Base-by-base conservation (phyloP, 2,888 invertebrate genomes). In the Cheilosia impressa region DNA sequence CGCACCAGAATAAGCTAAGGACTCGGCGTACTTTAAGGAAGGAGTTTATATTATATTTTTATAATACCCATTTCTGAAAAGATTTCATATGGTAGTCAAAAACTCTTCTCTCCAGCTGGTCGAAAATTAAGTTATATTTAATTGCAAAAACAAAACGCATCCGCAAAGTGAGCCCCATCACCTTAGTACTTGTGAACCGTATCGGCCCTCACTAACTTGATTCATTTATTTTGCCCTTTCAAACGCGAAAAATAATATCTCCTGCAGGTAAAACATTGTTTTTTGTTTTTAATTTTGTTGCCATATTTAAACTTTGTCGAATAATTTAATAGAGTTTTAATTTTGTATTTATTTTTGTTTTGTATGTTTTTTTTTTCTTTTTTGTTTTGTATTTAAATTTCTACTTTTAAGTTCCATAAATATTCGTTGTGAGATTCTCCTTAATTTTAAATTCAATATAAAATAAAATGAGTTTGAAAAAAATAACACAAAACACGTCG, bases 321-420 rank as follows among this genome's bases (percentile, higher is more conserved):
- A 52, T 73, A 62, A 60, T 68, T 60, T 38, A 43, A 47, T 69
- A 31, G 52, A 27, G 34, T 62, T 72, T 62, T 53, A 68, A 76
- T 66, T 79, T 84, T 75, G 69, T 63, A 57, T 66, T 55, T 68
- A 57, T 66, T 55, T 69, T 62, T 76, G 13, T 53, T 69, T 53
- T 66, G 83, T 88, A 89, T 89, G 57, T 63, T 87, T 88, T 89
- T 89, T 75, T 66, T 87, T 88, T 89, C 89, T 90, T 89, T 90
- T 88, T 89, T 87, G 82, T 88, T 89, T 89, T 90, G 83, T 89
- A 89, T 90, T 90, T 90, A 91, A 91, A 91, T 91, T 91, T 91
- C 91, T 91, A 91, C 91, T 91, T 80, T 85, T 90, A 91, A 91
- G 91, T 92, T 92, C 91, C 91, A 91, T 92, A 92, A 87, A 92